phyloP scores from a whole-genome alignment of 2,113 vertebrate genomes.

The Sylvia atricapilla region DNA sequence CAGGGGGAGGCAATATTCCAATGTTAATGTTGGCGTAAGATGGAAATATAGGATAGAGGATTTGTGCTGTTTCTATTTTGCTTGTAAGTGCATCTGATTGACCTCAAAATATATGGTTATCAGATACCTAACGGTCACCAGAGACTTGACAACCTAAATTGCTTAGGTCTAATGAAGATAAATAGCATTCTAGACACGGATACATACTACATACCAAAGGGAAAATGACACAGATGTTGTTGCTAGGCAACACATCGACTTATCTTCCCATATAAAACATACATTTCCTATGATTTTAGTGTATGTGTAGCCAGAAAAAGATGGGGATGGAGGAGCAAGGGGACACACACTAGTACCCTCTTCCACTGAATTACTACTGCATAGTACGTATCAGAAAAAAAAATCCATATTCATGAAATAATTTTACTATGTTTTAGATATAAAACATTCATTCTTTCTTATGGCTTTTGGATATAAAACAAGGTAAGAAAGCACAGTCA shows the following conservation, averaged over 20 bases:
- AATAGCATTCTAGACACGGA: constrained; percentile 63
- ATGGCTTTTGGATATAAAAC: neutral
- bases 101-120: constrained; percentile 64
- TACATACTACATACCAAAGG: constrained; percentile 8
- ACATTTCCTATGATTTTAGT: constrained; percentile 2
- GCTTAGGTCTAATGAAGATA: constrained; percentile 75
- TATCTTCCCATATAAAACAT: constrained; percentile 24
- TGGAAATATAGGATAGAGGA: neutral
- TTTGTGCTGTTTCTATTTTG: constrained; percentile 23
- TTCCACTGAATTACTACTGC: neutral
- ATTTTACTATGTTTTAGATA: neutral
- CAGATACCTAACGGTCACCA: constrained; percentile 63
- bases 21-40: constrained; percentile 11
- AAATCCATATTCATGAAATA: neutral
- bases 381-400: neutral
- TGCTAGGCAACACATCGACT: constrained; percentile 81
- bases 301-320: neutral
- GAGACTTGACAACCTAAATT: constrained; percentile 71
- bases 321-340: fast-evolving
- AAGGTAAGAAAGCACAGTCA: neutral
- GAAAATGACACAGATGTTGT: constrained; percentile 70
- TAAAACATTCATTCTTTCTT: neutral
- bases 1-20: neutral
- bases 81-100: constrained; percentile 3
- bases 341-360: neutral